These are phyloP conservation scores for Plutomurus gul DNA, from an alignment of 1,140 invertebrate genomes.

Conservation along the genomic window DNA sequence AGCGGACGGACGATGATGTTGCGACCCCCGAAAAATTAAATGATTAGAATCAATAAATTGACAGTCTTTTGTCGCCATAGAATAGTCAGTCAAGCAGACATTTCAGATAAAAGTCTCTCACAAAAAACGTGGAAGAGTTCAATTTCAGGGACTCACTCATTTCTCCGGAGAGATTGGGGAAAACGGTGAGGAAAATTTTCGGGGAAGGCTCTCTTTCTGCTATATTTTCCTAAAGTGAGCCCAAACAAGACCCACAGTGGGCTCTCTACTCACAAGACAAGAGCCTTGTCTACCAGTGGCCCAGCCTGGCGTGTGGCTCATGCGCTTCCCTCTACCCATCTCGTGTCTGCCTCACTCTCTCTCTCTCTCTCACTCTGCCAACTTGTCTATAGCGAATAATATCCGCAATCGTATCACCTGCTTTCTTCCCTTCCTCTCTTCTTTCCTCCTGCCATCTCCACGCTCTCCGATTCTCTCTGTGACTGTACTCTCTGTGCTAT, in stretches of 20 bases:
- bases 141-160: slow-evolving; percentile 48
- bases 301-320: neutral
- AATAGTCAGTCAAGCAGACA: slow-evolving; percentile 54
- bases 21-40: slow-evolving; percentile 53
- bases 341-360: neutral
- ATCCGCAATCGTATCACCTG: neutral
- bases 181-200: slow-evolving; percentile 45
- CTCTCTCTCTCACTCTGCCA: neutral
- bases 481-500: neutral
- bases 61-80: slow-evolving; percentile 53
- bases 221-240: neutral
- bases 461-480: neutral
- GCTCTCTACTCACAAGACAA: neutral
- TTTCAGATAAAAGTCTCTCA: slow-evolving; percentile 45
- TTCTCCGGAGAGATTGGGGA: slow-evolving; percentile 41
- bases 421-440: neutral
- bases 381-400: neutral
- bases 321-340: slow-evolving; percentile 32
- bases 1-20: slow-evolving; percentile 41
- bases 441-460: too few species aligned
- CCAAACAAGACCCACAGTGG: neutral
- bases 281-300: neutral
- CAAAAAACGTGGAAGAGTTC: slow-evolving; percentile 49
- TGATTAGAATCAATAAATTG: slow-evolving; percentile 55
- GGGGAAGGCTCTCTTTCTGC: slow-evolving; percentile 20